Base-by-base conservation (phyloP, 2,888 invertebrate genomes). In the Temnothorax ravouxi region DNA sequence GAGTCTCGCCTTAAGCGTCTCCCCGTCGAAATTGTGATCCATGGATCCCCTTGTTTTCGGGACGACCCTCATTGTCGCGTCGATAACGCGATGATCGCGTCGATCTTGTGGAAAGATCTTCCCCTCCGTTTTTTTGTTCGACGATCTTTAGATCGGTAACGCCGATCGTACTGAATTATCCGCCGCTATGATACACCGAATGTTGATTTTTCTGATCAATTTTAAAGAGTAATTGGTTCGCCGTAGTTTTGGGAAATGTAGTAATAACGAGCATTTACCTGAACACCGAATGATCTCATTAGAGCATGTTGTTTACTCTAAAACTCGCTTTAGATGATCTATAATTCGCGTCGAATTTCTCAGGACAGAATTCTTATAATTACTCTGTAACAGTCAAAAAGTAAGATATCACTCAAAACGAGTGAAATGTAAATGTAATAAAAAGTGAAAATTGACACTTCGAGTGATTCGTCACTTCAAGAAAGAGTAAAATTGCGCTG, bases 1-100 rank as follows among this genome's bases (percentile, higher is more conserved):
- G 87, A 88, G 79, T 91, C 89, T 90, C 89, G 88, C 89, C 90
- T 91, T 91, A 91, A 92, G 87, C 89, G 83, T 85, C 85, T 89
- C 88, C 84, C 88, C 41, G 47, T 44, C 72, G 62, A 38, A 84
- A 74, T 62, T 50, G 69, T 61, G 62, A 85, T 47, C 41, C 25
- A 67, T 85, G 72, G 71, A 71, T 82, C 75, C 69, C 62, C 66
- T 76, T 56, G 59, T 52, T 44, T 66, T 44, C 25, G 59, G 3
- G 21, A 21, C 11, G 69, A 52, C 34, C 50, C 25, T 62, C 47
- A 91, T 90, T 92, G 92, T 92, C 92, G 91, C 92, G 92, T 93
- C 15, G 50, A 66, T 66, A 64, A n/a, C 21, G 11, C 1, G 38
- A 47, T 21, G 44, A 50, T 81, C 50, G 38, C 50, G 38, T 50